Evolutionary conservation across 2,888 invertebrate genomes (phyloP).

Genomic region (Furcula furcula): DNA sequence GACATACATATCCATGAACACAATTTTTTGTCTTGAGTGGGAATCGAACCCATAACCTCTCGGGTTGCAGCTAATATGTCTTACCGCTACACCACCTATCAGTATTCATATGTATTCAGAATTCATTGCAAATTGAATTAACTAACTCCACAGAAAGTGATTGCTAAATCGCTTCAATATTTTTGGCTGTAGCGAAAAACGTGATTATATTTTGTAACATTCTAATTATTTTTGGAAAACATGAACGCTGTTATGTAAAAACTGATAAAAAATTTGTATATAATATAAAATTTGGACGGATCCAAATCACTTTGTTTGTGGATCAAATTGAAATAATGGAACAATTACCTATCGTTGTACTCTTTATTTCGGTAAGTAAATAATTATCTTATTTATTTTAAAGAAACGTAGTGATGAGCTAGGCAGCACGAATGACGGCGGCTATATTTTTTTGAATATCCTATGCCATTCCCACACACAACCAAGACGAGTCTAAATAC

Average conservation of each 20-base stretch:
- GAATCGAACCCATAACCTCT: too few relatives aligned
- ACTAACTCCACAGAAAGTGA: neutral
- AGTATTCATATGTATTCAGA: too few relatives aligned
- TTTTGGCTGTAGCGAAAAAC: constrained; percentile 9
- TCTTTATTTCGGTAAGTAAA: neutral
- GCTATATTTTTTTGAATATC: too few relatives aligned
- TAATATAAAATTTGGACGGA: constrained; percentile 5
- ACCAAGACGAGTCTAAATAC: too few relatives aligned
- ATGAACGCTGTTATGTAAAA: constrained; percentile 19
- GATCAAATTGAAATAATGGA: neutral
- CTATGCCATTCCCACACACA: too few relatives aligned
- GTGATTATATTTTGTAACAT: constrained; percentile 12
- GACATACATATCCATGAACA: too few relatives aligned
- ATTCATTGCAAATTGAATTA: neutral
- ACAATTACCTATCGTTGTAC: neutral
- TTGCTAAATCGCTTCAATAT: constrained; percentile 1
- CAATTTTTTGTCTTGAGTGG: too few relatives aligned
- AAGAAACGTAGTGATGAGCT: too few relatives aligned
- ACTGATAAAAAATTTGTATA: constrained; percentile 24
- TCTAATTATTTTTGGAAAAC: constrained; percentile 4
- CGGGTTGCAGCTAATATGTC: too few relatives aligned
- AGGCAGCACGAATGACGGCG: too few relatives aligned
- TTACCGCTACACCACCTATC: too few relatives aligned
- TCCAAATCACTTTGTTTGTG: constrained; percentile 3
- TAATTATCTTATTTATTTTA: neutral